A percentile compares a stretch with the other conserved stretches of the same genome.
Evolutionary conservation across 1,140 invertebrate species (phyloP).

Genomic region (Brachystomella parvula): DNA sequence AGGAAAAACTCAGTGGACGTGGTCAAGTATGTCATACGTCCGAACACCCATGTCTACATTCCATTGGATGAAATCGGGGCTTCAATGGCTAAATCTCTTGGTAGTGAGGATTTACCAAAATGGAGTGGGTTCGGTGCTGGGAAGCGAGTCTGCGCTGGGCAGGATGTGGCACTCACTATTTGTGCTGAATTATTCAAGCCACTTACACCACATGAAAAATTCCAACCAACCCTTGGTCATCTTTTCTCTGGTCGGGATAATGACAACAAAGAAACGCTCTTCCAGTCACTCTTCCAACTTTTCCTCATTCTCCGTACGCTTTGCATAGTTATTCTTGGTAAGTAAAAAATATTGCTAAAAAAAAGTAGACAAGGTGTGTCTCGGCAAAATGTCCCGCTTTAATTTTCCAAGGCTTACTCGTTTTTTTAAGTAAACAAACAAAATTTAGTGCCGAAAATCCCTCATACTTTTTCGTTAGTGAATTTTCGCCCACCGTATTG

Average conservation of each 20-base stretch:
- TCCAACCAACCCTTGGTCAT: neutral
- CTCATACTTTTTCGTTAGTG: neutral
- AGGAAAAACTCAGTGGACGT: neutral
- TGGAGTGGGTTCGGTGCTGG: conserved; percentile 16
- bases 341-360: no score
- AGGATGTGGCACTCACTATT: conserved; percentile 4
- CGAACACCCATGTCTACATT: neutral
- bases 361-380: no score
- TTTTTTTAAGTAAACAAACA: neutral
- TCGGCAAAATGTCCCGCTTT: no score
- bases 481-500: neutral
- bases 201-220: neutral
- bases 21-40: neutral
- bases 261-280: neutral
- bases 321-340: neutral
- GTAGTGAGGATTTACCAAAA: neutral
- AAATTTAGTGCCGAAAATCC: neutral
- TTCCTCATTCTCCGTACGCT: neutral
- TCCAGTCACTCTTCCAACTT: conserved; percentile 1
- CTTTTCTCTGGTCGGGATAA: conserved; percentile 8
- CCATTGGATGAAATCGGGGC: conserved; percentile 1
- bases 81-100: neutral
- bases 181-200: neutral
- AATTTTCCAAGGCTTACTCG: no score
- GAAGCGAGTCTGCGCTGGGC: conserved; percentile 13